Base-by-base conservation (phyloP, 1,140 invertebrate genomes). In the Temnothorax nylanderi region DNA sequence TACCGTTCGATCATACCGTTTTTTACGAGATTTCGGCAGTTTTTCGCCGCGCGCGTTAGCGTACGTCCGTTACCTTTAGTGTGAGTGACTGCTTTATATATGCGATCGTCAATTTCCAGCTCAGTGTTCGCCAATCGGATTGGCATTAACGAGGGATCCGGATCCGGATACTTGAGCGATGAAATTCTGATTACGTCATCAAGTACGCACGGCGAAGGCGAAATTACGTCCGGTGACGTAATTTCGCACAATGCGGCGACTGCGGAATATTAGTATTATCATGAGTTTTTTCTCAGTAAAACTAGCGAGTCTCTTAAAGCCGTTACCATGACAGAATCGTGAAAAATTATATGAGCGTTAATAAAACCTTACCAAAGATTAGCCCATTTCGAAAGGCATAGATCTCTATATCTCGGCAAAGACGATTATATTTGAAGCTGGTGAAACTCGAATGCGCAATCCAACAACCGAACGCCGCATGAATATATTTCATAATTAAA, bases 401-500 rank as follows among this genome's bases (percentile, higher is more conserved):
- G 26, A 41, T 16, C 34, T 16, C 16, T 56, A 32, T 26, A 67
- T 58, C 26, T 67, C 51, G 37, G 49, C 37, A 18, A 41, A 81
- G 78, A 72, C 18, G 34, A 71, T 72, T 82, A 72, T 60, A 74
- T 72, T 72, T 37, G 51, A 72, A 74, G 32, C 37, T 21, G 11
- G 37, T 58, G 41, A 44, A 72, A 47, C 67, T 74, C 26, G 41
- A 62, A 60, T 47, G 80, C 37, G 65, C 51, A 32, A 34, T 58
- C 3, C 26, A 21, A 58, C 32, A 56, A 75, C 13, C 54, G 32
- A 62, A 37, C 18, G n/a, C 44, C 51, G 21, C 37, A 69, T 58
- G 54, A 58, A 60, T 82, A 60, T 82, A 82, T 74, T 82, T 74
- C 37, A 58, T 60, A 82, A 82, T 82, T 82, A 47, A 74, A 82